These are phyloP conservation scores for Himalopsyche kuldschensis DNA, from an alignment of 2,888 invertebrate genomes.

Conservation along the genomic window DNA sequence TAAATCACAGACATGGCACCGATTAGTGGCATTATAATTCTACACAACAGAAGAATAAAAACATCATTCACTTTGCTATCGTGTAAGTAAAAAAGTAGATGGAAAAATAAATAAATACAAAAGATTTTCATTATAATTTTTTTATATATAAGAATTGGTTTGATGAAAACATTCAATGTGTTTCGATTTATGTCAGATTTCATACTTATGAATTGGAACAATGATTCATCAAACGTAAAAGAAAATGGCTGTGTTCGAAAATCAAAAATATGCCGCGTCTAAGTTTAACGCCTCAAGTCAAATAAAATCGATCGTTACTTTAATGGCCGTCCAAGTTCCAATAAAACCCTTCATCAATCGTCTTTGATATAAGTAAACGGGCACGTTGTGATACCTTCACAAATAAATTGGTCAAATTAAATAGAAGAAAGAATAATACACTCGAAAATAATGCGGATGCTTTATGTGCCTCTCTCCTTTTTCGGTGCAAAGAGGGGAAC, in stretches of 20 bases:
- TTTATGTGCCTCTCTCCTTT: constrained; percentile 26
- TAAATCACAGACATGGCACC: too few relatives aligned
- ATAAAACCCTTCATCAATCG: constrained; percentile 39
- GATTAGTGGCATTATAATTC: too few relatives aligned
- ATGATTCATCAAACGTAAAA: neutral
- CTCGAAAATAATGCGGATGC: constrained; percentile 28
- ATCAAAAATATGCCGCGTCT: neutral
- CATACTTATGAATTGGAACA: neutral
- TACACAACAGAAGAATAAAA: too few relatives aligned
- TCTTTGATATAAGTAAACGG: constrained; percentile 33
- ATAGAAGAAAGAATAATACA: constrained; percentile 36
- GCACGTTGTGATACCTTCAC: constrained; percentile 25
- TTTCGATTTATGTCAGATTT: neutral
- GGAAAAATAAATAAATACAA: too few relatives aligned
- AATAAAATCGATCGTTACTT: constrained; percentile 20
- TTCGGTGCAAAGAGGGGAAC: constrained; percentile 18
- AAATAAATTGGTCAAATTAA: constrained; percentile 39
- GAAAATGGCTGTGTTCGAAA: neutral
- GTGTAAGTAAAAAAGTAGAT: too few relatives aligned
- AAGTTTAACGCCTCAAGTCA: neutral
- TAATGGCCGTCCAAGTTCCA: constrained; percentile 28
- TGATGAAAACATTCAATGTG: neutral
- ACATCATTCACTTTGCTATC: too few relatives aligned
- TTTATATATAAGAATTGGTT: too few relatives aligned
- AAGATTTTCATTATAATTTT: too few relatives aligned